Evolutionary conservation across 2,113 vertebrate species (phyloP).

Genomic region (Numenius arquata): DNA sequence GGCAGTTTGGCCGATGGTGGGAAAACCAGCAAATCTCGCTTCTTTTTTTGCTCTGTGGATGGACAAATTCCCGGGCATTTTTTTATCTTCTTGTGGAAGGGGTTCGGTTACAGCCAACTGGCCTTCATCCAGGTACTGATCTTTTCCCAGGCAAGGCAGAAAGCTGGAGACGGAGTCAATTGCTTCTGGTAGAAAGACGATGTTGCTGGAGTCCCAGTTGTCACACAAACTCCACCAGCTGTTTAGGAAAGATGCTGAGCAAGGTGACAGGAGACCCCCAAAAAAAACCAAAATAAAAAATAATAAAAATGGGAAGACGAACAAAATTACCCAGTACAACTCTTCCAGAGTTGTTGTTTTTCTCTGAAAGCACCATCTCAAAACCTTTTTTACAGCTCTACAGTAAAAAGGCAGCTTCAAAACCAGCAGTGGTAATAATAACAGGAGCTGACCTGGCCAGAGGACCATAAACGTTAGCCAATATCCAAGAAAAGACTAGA

Average conservation of each 20-base stretch:
- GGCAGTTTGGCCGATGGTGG: not conserved
- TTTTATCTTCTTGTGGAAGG: constrained; percentile 53
- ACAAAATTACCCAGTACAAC: not conserved
- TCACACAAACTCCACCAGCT: not conserved
- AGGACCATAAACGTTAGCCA: not conserved
- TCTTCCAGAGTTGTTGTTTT: not conserved
- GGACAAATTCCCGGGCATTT: not conserved
- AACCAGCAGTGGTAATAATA: not conserved
- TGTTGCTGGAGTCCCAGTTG: not conserved
- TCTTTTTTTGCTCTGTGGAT: not conserved
- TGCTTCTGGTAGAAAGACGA: not conserved
- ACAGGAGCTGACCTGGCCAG: not conserved
- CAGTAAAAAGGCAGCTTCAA: not conserved
- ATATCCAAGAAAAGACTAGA: not conserved
- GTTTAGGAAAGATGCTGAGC: not conserved
- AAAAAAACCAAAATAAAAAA: not conserved
- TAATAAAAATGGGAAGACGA: not conserved
- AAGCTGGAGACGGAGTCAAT: not conserved
- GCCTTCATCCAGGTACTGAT: constrained; percentile 50
- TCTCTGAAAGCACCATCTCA: not conserved
- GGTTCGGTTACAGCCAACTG: constrained; percentile 27
- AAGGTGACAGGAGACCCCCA: not conserved
- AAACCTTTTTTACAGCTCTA: not conserved
- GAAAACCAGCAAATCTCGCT: constrained; percentile 15
- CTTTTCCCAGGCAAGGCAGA: constrained; percentile 49